Evolutionary conservation across 2,888 invertebrate species (phyloP).

Genomic region (Phaonia tiefii): DNA sequence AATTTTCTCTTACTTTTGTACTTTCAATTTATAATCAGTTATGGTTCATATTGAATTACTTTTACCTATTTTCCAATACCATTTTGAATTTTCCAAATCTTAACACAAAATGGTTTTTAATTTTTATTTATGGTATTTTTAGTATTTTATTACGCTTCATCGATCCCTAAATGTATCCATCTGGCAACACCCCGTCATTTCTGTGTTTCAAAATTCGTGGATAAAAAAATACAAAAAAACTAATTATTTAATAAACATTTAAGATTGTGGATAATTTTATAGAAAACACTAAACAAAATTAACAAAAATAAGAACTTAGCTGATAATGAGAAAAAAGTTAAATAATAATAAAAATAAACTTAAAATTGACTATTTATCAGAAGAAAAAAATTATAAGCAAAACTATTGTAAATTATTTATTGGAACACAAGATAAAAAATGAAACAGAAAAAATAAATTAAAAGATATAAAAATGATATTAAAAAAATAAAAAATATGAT

Average conservation of each 20-base stretch:
- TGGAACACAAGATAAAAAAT: constrained; percentile 17
- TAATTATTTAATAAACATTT: constrained; percentile 14
- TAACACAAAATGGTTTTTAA: too few relatives aligned
- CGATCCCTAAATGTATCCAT: too few relatives aligned
- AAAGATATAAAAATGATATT: constrained; percentile 11
- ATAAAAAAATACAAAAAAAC: too few relatives aligned
- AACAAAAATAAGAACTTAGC: constrained; percentile 32
- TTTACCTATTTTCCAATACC: too few relatives aligned
- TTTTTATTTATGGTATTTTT: too few relatives aligned
- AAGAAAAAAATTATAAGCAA: constrained; percentile 26
- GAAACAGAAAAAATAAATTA: constrained; percentile 15
- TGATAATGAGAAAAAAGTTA: constrained; percentile 29
- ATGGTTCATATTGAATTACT: too few relatives aligned
- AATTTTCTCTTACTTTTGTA: too few relatives aligned
- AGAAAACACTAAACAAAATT: constrained; percentile 39
- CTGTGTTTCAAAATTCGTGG: too few relatives aligned
- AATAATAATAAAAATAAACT: constrained; percentile 4
- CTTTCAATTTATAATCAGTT: too few relatives aligned
- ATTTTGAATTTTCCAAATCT: too few relatives aligned
- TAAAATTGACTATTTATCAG: constrained; percentile 42
- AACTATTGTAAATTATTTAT: constrained; percentile 53
- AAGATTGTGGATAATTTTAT: constrained; percentile 50
- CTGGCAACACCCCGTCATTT: too few relatives aligned
- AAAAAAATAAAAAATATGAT: neutral
- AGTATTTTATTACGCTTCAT: too few relatives aligned